These are phyloP conservation scores for Thinocorus orbignyianus DNA, from an alignment of 2,113 vertebrate species.

Conservation along the genomic window DNA sequence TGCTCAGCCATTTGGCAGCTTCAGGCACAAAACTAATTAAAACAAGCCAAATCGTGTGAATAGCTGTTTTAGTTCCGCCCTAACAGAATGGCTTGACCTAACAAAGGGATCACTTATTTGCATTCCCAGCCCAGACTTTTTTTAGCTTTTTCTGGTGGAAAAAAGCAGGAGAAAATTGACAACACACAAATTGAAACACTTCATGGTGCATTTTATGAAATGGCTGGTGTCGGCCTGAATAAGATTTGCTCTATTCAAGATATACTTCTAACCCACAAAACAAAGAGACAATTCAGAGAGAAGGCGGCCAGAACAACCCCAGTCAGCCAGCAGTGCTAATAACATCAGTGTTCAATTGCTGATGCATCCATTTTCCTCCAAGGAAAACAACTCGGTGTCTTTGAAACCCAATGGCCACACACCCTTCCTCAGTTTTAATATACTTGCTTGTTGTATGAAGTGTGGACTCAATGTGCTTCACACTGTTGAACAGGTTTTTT, in stretches of 20 bases:
- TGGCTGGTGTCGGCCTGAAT: not conserved
- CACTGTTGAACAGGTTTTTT: not conserved
- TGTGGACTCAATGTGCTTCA: not conserved
- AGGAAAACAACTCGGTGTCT: constrained; percentile 14
- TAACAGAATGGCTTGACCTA: not conserved
- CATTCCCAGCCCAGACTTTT: not conserved
- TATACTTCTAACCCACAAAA: constrained; percentile 18
- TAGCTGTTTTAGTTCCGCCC: constrained; percentile 13
- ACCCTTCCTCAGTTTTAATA: not conserved
- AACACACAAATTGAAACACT: not conserved
- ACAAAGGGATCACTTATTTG: constrained; percentile 16
- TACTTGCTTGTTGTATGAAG: not conserved
- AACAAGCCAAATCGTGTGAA: constrained; percentile 18
- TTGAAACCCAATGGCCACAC: constrained; percentile 1
- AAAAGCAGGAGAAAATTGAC: not conserved
- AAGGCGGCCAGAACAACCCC: not conserved
- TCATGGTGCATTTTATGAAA: not conserved
- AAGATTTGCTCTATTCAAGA: constrained; percentile 15
- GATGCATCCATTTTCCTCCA: not conserved
- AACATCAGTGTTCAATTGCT: constrained; percentile 1
- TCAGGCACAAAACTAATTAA: constrained; percentile 40
- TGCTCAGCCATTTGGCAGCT: constrained; percentile 2
- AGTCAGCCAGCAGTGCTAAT: not conserved
- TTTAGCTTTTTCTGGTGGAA: not conserved
- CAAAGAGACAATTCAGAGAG: constrained; percentile 22